Conservation (phyloP, 35 echinoderm and acorn worm species). For the Amphiura filiformis region DNA sequence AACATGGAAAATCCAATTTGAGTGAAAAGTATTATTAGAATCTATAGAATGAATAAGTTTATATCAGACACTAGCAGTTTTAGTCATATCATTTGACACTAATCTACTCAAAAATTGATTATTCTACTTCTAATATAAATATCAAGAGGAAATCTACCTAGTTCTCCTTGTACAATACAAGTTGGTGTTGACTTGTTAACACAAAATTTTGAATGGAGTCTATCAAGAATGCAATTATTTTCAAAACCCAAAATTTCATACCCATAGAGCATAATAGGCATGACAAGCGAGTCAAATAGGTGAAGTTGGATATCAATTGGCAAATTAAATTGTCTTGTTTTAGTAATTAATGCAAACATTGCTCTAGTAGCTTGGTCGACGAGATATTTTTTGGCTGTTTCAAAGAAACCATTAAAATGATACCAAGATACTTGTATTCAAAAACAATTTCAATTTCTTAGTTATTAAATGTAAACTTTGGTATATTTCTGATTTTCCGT, state of each 20-base stretch:
- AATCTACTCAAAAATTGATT: not conserved
- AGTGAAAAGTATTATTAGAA: not conserved
- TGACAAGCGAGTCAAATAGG: constrained; percentile 20
- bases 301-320: not conserved
- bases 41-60: not conserved
- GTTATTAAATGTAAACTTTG: not conserved
- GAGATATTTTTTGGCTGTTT: not conserved
- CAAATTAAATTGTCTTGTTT: not conserved
- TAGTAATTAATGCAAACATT: not conserved
- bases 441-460: not conserved
- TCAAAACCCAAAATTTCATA: constrained; percentile 3
- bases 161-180: not conserved
- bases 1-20: not conserved
- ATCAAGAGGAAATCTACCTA: not conserved
- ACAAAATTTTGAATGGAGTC: constrained; percentile 4
- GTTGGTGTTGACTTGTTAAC: not conserved
- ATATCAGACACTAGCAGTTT: not conserved
- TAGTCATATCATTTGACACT: not conserved
- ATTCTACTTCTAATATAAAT: not conserved
- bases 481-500: constrained; percentile 19
- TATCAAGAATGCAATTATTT: not conserved
- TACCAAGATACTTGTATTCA: not conserved
- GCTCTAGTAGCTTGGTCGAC: not conserved
- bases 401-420: constrained; percentile 19
- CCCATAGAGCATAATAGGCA: constrained; percentile 1